These are phyloP conservation scores for Saiga tatarica DNA, from an alignment of 2,113 vertebrate species.

Conservation along the genomic window DNA sequence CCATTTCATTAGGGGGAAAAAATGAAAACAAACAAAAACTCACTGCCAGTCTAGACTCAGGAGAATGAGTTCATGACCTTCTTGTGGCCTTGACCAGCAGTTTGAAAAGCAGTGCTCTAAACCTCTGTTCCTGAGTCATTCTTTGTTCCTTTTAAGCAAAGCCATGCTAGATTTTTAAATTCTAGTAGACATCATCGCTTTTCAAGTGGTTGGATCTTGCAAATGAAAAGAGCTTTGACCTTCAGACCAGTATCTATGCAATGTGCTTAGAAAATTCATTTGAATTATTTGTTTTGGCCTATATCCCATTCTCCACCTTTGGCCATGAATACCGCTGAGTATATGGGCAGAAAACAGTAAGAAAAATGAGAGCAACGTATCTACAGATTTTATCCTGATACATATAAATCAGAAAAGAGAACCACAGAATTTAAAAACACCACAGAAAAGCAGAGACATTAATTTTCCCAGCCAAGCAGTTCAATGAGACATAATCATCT, in stretches of 20 bases:
- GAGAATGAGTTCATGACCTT: neutral
- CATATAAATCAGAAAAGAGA: slow-evolving; percentile 23
- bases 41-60: neutral
- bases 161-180: neutral
- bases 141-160: neutral
- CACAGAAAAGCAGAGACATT: neutral
- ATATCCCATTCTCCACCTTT: neutral
- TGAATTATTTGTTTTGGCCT: slow-evolving; percentile 36
- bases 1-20: neutral
- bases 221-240: slow-evolving; percentile 32
- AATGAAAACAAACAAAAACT: neutral
- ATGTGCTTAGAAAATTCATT: slow-evolving; percentile 14
- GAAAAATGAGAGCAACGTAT: slow-evolving; percentile 42
- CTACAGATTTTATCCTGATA: slow-evolving; percentile 29
- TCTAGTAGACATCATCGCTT: neutral
- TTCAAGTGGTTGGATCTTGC: neutral
- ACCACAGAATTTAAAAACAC: slow-evolving; percentile 31
- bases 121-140: neutral
- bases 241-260: neutral
- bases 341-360: neutral
- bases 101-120: neutral
- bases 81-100: neutral
- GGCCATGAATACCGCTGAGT: slow-evolving; percentile 7
- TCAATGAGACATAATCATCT: neutral
- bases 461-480: neutral